These are phyloP conservation scores for Dynastes maya DNA, from an alignment of 2,888 invertebrate genomes.

Conservation along the genomic window DNA sequence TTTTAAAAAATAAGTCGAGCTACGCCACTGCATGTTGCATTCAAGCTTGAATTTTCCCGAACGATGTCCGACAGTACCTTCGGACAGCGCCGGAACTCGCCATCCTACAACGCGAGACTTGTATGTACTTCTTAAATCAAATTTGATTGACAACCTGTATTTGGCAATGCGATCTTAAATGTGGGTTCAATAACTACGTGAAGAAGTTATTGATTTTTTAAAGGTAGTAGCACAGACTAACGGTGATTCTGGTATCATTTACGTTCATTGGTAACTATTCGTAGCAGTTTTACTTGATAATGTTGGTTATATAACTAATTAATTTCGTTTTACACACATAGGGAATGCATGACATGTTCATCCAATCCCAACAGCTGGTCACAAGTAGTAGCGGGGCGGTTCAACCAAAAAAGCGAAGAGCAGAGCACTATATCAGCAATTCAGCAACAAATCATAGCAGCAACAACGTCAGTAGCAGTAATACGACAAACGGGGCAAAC, in stretches of 20 bases:
- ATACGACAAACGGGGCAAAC: conserved; percentile 61
- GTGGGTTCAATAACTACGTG: too few relatives aligned
- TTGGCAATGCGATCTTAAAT: too few relatives aligned
- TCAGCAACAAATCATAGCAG: conserved; percentile 56
- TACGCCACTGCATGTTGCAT: too few relatives aligned
- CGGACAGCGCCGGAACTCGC: too few relatives aligned
- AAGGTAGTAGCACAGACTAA: too few relatives aligned
- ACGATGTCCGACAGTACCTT: too few relatives aligned
- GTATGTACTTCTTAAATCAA: too few relatives aligned
- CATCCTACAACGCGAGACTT: too few relatives aligned
- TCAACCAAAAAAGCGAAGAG: conserved; percentile 67
- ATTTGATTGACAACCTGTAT: too few relatives aligned
- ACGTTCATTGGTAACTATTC: not conserved
- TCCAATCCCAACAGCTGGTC: conserved; percentile 76
- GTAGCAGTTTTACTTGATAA: not conserved
- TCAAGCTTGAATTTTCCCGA: too few relatives aligned
- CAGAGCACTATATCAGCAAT: conserved; percentile 62
- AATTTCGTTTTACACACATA: conserved; percentile 61
- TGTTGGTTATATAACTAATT: not conserved
- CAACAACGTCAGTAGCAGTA: conserved; percentile 68
- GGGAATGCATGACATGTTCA: conserved; percentile 93
- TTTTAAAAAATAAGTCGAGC: too few relatives aligned
- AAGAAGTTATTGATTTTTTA: too few relatives aligned
- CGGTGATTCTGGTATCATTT: not conserved
- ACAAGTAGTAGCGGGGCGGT: conserved; percentile 72